A percentile compares a stretch with the other conserved stretches of the same genome.
Evolutionary conservation across 2,888 invertebrate genomes (phyloP).

Genomic region (Xylota segnis): DNA sequence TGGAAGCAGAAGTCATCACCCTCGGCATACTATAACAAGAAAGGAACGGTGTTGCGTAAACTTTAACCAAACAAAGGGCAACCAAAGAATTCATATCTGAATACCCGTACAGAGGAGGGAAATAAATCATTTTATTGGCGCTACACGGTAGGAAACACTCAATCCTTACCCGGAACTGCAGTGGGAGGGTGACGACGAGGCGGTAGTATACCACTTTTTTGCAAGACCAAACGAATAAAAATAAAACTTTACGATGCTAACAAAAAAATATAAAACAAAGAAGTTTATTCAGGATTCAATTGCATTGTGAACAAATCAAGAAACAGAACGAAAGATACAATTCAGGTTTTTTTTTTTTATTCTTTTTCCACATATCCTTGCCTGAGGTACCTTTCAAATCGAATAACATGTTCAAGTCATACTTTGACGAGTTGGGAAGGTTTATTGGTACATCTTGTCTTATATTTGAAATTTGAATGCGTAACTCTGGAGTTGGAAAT

Average conservation of each 20-base stretch:
- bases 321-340: not conserved
- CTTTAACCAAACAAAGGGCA: slow-evolving; percentile 64
- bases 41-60: slow-evolving; percentile 42
- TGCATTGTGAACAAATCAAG: slow-evolving; percentile 34
- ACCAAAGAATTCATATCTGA: slow-evolving; percentile 62
- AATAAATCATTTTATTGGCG: slow-evolving; percentile 72
- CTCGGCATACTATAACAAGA: slow-evolving; percentile 7
- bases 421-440: not conserved
- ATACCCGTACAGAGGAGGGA: slow-evolving; percentile 28
- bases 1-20: slow-evolving; percentile 46
- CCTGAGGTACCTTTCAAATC: slow-evolving; percentile 22
- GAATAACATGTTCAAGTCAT: slow-evolving; percentile 7
- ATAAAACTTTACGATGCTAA: slow-evolving; percentile 28
- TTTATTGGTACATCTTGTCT: slow-evolving; percentile 7
- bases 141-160: slow-evolving; percentile 42
- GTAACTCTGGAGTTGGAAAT: not conserved
- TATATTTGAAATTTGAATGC: slow-evolving; percentile 10
- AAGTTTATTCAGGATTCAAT: slow-evolving; percentile 48
- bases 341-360: slow-evolving; percentile 3
- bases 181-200: not conserved
- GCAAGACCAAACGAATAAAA: slow-evolving; percentile 5
- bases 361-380: slow-evolving; percentile 14
- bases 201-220: not conserved
- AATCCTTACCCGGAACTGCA: slow-evolving; percentile 57
- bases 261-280: slow-evolving; percentile 33